Evolutionary conservation across 2,888 invertebrate genomes (phyloP).

Genomic region (Ophion ellenae): DNA sequence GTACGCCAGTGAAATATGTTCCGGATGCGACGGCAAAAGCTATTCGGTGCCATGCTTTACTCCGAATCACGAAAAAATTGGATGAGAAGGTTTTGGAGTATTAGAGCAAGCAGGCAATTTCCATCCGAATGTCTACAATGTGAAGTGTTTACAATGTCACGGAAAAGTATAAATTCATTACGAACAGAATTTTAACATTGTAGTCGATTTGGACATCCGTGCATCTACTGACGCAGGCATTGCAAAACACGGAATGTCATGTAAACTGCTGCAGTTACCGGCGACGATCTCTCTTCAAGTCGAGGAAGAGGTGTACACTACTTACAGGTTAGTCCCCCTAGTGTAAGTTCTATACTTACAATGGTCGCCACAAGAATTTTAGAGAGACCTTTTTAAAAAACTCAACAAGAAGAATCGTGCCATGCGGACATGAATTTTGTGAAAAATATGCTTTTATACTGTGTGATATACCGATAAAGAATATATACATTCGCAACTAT

Average conservation of each 20-base stretch:
- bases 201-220: slow-evolving; percentile 30
- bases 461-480: too few relatives aligned
- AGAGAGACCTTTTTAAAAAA: background rate
- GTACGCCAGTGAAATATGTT: slow-evolving; percentile 11
- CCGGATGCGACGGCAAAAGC: background rate
- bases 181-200: slow-evolving; percentile 4
- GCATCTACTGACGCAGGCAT: background rate
- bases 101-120: slow-evolving; percentile 14
- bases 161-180: background rate
- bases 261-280: slow-evolving; percentile 21
- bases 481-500: too few relatives aligned
- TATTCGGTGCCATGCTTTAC: background rate
- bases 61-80: slow-evolving; percentile 2
- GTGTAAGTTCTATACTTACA: too few relatives aligned
- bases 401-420: too few relatives aligned
- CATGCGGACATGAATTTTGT: too few relatives aligned
- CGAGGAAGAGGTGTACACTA: background rate
- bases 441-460: too few relatives aligned
- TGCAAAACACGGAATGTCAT: slow-evolving; percentile 6
- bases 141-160: background rate
- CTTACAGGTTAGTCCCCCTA: background rate
- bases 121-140: background rate
- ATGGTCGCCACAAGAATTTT: background rate
- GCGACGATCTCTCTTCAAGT: slow-evolving; percentile 4
- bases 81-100: background rate